A percentile compares a stretch with the other conserved stretches of the same genome.
phyloP scores from a whole-genome alignment of 1,140 invertebrate species.

The Dreissena polymorpha region DNA sequence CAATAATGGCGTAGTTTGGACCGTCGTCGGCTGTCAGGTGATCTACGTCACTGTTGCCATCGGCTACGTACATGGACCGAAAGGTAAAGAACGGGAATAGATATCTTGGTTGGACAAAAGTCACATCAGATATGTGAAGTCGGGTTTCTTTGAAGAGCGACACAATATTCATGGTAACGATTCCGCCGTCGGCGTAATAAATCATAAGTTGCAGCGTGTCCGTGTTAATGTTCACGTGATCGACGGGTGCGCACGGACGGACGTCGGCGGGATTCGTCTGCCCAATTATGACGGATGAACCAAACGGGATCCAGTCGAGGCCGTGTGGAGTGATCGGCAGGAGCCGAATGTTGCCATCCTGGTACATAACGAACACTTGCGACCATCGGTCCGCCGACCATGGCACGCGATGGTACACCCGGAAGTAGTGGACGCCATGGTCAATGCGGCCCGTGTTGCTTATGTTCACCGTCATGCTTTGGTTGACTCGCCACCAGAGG shows the following conservation, averaged over 20 bases:
- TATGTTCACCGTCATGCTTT: conserved; percentile 56
- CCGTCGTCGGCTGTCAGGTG: conserved; percentile 57
- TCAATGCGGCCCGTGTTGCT: background rate
- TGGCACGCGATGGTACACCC: conserved; percentile 53
- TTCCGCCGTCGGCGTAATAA: conserved; percentile 56
- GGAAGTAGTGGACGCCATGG: conserved; percentile 45
- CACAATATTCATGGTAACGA: conserved; percentile 36
- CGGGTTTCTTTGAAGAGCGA: conserved; percentile 51
- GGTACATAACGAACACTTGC: conserved; percentile 66
- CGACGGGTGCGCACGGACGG: conserved; percentile 61
- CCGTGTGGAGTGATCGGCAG: conserved; percentile 63
- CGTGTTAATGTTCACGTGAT: conserved; percentile 51
- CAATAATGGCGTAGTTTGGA: conserved; percentile 45
- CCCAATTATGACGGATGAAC: conserved; percentile 66
- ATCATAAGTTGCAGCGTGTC: conserved; percentile 49
- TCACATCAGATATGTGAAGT: conserved; percentile 46
- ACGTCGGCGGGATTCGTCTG: conserved; percentile 43
- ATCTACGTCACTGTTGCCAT: conserved; percentile 68
- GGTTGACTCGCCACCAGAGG: conserved; percentile 67
- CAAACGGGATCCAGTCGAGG: conserved; percentile 70
- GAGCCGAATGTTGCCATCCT: conserved; percentile 66
- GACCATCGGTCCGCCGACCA: conserved; percentile 52
- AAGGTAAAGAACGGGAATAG: conserved; percentile 60
- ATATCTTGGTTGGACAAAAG: conserved; percentile 12
- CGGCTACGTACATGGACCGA: conserved; percentile 65